Percentiles rank a stretch among this genome's conserved stretches.
These are phyloP conservation scores for Mesembrinibis cayennensis DNA, from an alignment of 2,113 vertebrate genomes.

Conservation along the genomic window DNA sequence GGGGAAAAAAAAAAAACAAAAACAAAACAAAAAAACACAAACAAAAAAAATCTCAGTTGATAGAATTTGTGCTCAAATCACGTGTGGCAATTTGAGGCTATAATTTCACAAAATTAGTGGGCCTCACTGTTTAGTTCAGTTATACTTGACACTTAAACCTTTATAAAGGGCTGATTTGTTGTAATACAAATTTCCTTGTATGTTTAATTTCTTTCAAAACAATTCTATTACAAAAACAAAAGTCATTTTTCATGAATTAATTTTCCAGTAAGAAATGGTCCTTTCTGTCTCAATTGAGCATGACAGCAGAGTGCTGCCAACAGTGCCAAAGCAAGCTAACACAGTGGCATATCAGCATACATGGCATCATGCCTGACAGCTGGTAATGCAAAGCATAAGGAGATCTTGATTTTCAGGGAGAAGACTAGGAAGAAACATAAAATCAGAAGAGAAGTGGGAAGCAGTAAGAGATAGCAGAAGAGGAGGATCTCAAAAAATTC, in stretches of 20 bases:
- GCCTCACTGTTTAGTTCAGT: neutral
- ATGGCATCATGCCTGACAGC: slow-evolving; percentile 11
- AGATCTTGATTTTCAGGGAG: slow-evolving; percentile 55
- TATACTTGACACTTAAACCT: neutral
- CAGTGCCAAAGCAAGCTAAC: slow-evolving; percentile 7
- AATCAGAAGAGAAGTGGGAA: slow-evolving; percentile 49
- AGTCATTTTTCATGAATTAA: slow-evolving; percentile 1
- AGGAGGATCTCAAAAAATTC: slow-evolving; percentile 23
- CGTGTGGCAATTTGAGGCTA: neutral
- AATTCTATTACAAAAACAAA: neutral
- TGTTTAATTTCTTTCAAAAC: slow-evolving; percentile 22
- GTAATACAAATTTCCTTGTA: neutral
- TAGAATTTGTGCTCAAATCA: neutral
- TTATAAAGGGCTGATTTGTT: neutral
- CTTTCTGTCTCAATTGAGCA: slow-evolving; percentile 44
- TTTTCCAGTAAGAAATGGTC: slow-evolving; percentile 12
- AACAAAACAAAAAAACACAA: neutral
- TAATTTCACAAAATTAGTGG: neutral
- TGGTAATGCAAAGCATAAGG: slow-evolving; percentile 54
- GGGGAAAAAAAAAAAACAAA: neutral
- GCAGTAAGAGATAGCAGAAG: slow-evolving; percentile 21
- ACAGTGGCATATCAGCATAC: neutral
- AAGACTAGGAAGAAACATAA: slow-evolving; percentile 24
- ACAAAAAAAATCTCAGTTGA: neutral
- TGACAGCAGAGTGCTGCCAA: slow-evolving; percentile 30